A percentile compares a stretch with the other conserved stretches of the same genome.
Evolutionary conservation across 2,113 vertebrate species (phyloP).

Genomic region (Pionites leucogaster): DNA sequence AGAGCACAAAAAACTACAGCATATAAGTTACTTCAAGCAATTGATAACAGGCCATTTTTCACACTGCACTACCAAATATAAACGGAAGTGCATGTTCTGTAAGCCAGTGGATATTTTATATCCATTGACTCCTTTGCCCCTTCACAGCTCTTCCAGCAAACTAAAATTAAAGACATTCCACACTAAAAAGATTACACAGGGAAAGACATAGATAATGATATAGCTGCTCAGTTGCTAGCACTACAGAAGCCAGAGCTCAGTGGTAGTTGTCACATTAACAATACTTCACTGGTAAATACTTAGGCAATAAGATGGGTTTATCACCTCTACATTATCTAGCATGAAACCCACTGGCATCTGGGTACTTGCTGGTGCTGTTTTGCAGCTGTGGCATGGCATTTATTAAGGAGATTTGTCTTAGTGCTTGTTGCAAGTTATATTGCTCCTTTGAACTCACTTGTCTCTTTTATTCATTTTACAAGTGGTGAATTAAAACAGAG

Average conservation of each 20-base stretch:
- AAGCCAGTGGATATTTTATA: background rate
- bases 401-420: background rate
- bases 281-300: slow-evolving; percentile 24
- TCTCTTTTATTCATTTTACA: background rate
- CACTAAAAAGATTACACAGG: background rate
- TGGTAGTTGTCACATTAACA: background rate
- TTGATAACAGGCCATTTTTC: background rate
- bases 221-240: background rate
- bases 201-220: background rate
- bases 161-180: slow-evolving; percentile 2
- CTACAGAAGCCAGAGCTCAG: background rate
- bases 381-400: background rate
- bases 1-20: background rate
- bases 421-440: background rate
- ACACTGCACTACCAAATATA: background rate
- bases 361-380: background rate
- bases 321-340: background rate
- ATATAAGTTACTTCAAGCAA: background rate
- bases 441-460: background rate
- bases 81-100: fast-evolving
- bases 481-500: background rate
- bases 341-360: background rate
- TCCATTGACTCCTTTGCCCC: background rate
- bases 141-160: background rate
- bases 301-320: background rate